Conservation (phyloP, 2,888 invertebrate genomes). For the Leptopterna dolabrata region DNA sequence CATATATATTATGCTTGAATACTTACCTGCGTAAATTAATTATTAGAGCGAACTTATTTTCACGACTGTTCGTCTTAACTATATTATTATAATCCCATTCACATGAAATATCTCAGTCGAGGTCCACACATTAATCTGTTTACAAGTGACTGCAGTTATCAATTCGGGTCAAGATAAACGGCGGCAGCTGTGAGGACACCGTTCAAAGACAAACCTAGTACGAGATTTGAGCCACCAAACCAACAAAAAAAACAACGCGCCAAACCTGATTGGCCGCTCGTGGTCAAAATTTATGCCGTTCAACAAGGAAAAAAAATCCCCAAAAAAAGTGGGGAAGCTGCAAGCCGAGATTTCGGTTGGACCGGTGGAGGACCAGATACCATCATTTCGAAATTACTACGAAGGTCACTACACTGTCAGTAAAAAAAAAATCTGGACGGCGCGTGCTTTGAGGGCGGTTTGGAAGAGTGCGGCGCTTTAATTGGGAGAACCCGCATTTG, state of each 20-base stretch:
- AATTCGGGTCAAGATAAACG: background rate
- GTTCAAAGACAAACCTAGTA: background rate
- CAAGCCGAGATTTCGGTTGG: background rate
- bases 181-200: background rate
- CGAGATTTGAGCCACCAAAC: background rate
- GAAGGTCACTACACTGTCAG: background rate
- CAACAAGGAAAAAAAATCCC: background rate
- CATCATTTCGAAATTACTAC: background rate
- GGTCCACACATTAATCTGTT: background rate
- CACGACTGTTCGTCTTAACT: too few relatives aligned
- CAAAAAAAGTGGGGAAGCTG: background rate
- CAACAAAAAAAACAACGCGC: background rate
- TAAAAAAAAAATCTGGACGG: background rate
- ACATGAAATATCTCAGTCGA: background rate
- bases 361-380: background rate
- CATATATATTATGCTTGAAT: too few relatives aligned
- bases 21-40: too few relatives aligned
- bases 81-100: background rate
- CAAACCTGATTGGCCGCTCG: slow-evolving; percentile 3
- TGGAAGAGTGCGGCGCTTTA: background rate
- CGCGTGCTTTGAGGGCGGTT: background rate
- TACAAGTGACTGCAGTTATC: background rate
- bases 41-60: too few relatives aligned
- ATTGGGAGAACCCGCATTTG: background rate
- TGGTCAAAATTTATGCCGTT: background rate